Percentiles rank a stretch among this genome's conserved stretches.
phyloP scores from a whole-genome alignment of 2,113 vertebrate species.

The Suricata suricatta region DNA sequence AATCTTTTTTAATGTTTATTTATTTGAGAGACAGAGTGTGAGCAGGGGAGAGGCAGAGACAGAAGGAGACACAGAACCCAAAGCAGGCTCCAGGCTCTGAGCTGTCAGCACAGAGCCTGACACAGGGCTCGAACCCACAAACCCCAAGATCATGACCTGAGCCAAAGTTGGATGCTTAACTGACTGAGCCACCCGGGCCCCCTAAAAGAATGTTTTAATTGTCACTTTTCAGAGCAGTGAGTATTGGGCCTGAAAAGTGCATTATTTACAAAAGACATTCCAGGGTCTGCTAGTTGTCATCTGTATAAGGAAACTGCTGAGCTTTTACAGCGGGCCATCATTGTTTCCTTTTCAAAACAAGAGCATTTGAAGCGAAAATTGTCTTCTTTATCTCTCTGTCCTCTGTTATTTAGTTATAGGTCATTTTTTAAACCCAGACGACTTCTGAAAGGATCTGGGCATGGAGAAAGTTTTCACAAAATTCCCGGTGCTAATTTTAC shows the following conservation, averaged over 20 bases:
- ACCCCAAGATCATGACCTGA: background rate
- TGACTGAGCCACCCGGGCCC: background rate
- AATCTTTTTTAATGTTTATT: too few species aligned
- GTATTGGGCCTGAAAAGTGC: background rate
- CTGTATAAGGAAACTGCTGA: background rate
- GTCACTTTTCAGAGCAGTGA: background rate
- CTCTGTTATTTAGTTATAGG: background rate
- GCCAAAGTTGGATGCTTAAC: background rate
- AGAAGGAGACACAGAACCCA: too few species aligned
- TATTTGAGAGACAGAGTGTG: too few species aligned
- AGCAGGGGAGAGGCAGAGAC: too few species aligned
- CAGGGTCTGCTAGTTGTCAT: background rate
- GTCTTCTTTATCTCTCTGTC: background rate
- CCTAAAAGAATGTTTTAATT: background rate
- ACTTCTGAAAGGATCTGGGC: background rate
- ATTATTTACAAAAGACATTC: background rate
- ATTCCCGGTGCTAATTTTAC: background rate
- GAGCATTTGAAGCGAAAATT: background rate
- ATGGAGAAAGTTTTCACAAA: background rate
- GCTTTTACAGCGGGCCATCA: background rate
- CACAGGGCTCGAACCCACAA: background rate
- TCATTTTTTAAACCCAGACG: background rate
- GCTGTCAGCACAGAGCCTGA: too few species aligned
- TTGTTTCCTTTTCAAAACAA: background rate
- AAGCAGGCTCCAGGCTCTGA: too few species aligned